These are phyloP conservation scores for Naja naja DNA, from an alignment of 2,113 vertebrate species.

Conservation along the genomic window DNA sequence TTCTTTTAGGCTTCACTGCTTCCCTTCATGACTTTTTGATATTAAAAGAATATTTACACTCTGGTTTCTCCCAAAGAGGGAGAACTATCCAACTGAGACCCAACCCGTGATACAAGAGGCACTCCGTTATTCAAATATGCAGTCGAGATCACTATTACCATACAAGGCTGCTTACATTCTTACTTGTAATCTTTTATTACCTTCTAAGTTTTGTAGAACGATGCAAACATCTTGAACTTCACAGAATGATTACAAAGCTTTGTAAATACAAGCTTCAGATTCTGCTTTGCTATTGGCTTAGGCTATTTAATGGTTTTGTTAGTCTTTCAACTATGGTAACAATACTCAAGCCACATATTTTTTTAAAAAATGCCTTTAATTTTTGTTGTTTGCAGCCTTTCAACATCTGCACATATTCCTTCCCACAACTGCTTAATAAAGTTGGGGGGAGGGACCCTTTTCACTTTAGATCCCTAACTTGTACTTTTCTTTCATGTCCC, in stretches of 20 bases:
- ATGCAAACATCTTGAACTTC: conserved; percentile 69
- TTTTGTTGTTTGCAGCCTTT: neutral
- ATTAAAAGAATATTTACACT: conserved; percentile 47
- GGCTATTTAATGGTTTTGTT: neutral
- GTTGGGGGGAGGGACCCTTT: too few relatives aligned
- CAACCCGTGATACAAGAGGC: conserved; percentile 45
- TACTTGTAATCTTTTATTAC: conserved; percentile 75
- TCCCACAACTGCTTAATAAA: neutral
- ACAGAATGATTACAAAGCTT: conserved; percentile 70
- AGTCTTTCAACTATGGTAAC: neutral
- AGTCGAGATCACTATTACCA: conserved; percentile 68
- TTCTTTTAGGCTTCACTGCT: conserved; percentile 13
- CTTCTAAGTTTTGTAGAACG: conserved; percentile 65
- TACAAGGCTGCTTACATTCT: conserved; percentile 82
- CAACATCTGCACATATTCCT: neutral
- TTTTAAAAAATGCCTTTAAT: neutral
- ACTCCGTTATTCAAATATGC: conserved; percentile 46
- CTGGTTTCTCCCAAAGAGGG: conserved; percentile 29
- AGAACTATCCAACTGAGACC: conserved; percentile 25
- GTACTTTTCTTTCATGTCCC: neutral
- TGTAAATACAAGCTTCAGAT: conserved; percentile 65
- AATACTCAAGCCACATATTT: neutral
- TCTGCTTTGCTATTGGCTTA: conserved; percentile 50
- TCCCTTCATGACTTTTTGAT: conserved; percentile 58
- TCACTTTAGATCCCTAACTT: neutral